Conservation (phyloP, 2,888 invertebrate species). For the Odiellus spinosus region DNA sequence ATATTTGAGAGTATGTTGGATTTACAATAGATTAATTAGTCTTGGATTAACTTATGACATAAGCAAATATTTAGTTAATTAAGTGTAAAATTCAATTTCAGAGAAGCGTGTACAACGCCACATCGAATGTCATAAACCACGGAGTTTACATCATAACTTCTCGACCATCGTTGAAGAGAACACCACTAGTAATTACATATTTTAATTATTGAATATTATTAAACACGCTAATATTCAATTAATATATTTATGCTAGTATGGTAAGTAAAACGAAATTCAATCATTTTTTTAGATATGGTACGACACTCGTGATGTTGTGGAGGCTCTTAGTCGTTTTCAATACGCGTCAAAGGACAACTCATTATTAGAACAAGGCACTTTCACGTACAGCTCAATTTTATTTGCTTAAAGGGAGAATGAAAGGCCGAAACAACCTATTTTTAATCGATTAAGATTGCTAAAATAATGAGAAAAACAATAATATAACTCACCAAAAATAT, state of each 20-base stretch:
- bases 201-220: too few relatives aligned
- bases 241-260: too few relatives aligned
- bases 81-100: conserved; percentile 23
- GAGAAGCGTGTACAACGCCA: conserved; percentile 54
- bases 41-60: too few relatives aligned
- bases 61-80: too few relatives aligned
- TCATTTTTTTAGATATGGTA: conserved; percentile 31
- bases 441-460: too few relatives aligned
- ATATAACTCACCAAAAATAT: too few relatives aligned
- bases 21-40: too few relatives aligned
- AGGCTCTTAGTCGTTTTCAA: conserved; percentile 37
- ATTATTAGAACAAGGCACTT: conserved; percentile 9
- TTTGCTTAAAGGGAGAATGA: too few relatives aligned
- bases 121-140: conserved; percentile 43
- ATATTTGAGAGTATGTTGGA: conserved; percentile 25
- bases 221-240: too few relatives aligned
- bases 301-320: conserved; percentile 33
- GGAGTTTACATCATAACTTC: conserved; percentile 58
- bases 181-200: conserved; percentile 38
- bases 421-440: too few relatives aligned
- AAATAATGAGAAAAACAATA: too few relatives aligned
- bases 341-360: conserved; percentile 15
- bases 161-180: conserved; percentile 47
- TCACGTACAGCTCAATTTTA: conserved; percentile 7
- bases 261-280: too few relatives aligned